Base-by-base conservation (phyloP, 2,888 invertebrate species). In the Pediacus dermestoides region DNA sequence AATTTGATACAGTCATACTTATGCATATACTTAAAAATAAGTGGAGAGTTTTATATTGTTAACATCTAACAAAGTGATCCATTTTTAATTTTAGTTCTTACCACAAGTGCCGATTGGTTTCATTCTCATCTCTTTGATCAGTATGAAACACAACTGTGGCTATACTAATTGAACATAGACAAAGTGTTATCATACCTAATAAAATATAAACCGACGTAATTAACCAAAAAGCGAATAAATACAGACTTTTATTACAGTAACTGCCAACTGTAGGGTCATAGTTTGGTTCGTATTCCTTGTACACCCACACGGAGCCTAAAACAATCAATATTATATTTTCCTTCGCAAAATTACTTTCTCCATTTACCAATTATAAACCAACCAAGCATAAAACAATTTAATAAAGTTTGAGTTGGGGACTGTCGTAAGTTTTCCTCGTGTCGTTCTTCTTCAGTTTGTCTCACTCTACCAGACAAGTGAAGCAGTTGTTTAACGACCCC, bases 171-270 rank as follows among this genome's bases (percentile, higher is more conserved):
- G 75, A 75, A 63, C 77, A 78, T 39, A 77, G 60, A 48, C 74
- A 74, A 30, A 74, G 63, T 1, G 72, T 74, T 45, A 74, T 63
- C 8, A 75, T 60, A 7, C 74, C 78, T 26, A 78, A 54, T 15
- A 74, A 50, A 49, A 81, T 78, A 57, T 81, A 82, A n/a, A 74
- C 73, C 3, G 76, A 72, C 1, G 81, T 81, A 23, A 80, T 77
- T 18, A 81, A 65, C 81, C 81, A 82, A 65, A 82, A 82, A n/a
- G 83, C 76, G 58, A 79, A 82, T 53, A 77, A 68, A 64, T 82
- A 82, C 14, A 82, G 64, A n/a, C 76, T 77, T 58, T 75, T 76
- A 59, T 82, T 76, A 64, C 83, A 83, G 63, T 80, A 82, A 51
- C 70, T 64, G 12, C 72, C 70, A 26, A 51, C 50, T 3, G 64